Percentiles rank a stretch among this genome's conserved stretches.
Evolutionary conservation across 1,140 invertebrate species (phyloP).

Genomic region (Saxidomus purpurata): DNA sequence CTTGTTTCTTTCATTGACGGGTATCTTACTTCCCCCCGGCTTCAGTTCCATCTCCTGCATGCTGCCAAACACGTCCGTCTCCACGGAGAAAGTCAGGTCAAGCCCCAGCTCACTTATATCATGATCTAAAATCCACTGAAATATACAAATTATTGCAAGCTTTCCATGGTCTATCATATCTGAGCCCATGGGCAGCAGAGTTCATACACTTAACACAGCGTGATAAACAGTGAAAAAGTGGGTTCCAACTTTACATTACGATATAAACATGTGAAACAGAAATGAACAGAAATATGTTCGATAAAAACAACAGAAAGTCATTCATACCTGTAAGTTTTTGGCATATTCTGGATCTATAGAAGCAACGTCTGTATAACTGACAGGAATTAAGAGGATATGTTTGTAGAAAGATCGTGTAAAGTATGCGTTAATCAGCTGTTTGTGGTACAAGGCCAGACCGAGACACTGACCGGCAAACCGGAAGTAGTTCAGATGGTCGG

Average conservation of each 20-base stretch:
- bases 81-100: conserved; percentile 97
- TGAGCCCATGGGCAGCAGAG: too few relatives aligned
- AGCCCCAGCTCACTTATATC: conserved; percentile 94
- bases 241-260: too few relatives aligned
- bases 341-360: conserved; percentile 86
- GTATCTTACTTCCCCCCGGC: conserved; percentile 90
- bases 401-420: conserved; percentile 86
- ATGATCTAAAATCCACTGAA: conserved; percentile 92
- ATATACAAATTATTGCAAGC: too few relatives aligned
- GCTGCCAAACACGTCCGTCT: conserved; percentile 97
- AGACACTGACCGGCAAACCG: conserved; percentile 98
- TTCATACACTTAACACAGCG: too few relatives aligned
- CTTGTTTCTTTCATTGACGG: conserved; percentile 97
- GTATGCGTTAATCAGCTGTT: conserved; percentile 82
- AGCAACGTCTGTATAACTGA: conserved; percentile 83
- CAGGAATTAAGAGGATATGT: conserved; percentile 84
- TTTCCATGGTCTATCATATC: too few relatives aligned
- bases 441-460: conserved; percentile 89
- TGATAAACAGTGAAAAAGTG: too few relatives aligned
- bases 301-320: too few relatives aligned
- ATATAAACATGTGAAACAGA: too few relatives aligned
- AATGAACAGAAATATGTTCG: too few relatives aligned
- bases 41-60: conserved; percentile 91
- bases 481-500: conserved; percentile 98
- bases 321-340: conserved; percentile 84